Evolutionary conservation across 2,797 vertebrate species (phyloP), one percentile per base, ranked within the genome.

Genomic region (Micrastur ruficollis): DNA sequence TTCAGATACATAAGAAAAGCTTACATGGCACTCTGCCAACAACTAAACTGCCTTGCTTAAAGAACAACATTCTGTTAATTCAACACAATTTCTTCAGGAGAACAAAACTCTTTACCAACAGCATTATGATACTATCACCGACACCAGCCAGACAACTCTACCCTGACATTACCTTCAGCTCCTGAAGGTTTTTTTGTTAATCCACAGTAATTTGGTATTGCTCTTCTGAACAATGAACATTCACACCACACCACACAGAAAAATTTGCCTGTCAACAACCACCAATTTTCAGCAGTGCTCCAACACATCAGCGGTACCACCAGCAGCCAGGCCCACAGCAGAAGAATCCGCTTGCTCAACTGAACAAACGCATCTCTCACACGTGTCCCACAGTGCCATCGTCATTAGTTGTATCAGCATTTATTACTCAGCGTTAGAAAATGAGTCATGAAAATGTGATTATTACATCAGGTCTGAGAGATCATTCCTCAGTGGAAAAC

Each of bases 61-160:
- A 56, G 26, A 74, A 14, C 20, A 36, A 34, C 4, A 26, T 11
- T 42, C 20, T 1, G 1, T 27, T n/a, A 47, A 15, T 10, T 40
- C 56, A 65, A 34, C 18, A 46, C 2, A 3, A 42, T 16, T 65
- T 52, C 22, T 66, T 59, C 47, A 53, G 16, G 26, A 70, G 11
- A 53, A 55, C 23, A 63, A n/a, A 58, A 8, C 11, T 20, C 6
- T 42, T 42, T 17, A 62, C 3, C 8, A 36, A 34, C 11, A 68
- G 20, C 0, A 0, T 12, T 55, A 27, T 5, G 20, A 11, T 29
- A 46, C 4, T 23, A 22, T 2, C 31, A 53, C 20, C 8, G 32
- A 63, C 18, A 61, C 3, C 5, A 20, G 19, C 10, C 14, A 29
- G 22, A 63, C 22, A 53, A 23, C 23, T 42, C 52, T 12, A 38